Conservation (phyloP, 1,140 invertebrate species). For the Papilio helenus region DNA sequence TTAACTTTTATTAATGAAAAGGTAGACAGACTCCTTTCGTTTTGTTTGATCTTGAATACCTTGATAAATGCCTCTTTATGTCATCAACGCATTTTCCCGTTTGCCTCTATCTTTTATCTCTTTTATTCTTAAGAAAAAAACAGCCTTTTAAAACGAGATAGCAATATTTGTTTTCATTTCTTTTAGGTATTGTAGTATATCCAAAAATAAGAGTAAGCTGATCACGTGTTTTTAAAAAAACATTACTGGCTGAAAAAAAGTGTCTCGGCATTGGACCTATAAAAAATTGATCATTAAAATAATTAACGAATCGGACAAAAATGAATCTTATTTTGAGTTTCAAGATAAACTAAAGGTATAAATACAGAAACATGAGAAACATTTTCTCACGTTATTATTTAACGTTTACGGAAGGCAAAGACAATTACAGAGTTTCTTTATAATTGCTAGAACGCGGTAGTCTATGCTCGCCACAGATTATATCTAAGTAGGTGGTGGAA, state of each 20-base stretch:
- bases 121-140: not conserved
- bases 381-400: conserved; percentile 20
- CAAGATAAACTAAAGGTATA: not conserved
- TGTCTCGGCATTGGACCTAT: not conserved
- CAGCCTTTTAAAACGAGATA: not conserved
- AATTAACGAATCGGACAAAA: not conserved
- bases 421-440: conserved; percentile 27
- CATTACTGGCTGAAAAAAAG: too few species aligned
- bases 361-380: not conserved
- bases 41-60: not conserved
- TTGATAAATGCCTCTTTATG: conserved; percentile 24
- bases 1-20: conserved; percentile 5
- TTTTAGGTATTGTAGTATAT: too few species aligned
- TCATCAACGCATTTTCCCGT: not conserved
- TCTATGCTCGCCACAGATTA: conserved; percentile 20
- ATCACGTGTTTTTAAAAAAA: too few species aligned
- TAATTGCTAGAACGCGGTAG: conserved; percentile 28
- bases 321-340: not conserved
- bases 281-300: not conserved
- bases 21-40: conserved; percentile 17
- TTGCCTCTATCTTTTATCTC: too few species aligned
- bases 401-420: conserved; percentile 21
- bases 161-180: too few species aligned
- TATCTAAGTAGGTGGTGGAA: conserved; percentile 17
- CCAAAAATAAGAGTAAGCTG: too few species aligned